Percentiles rank a stretch among this genome's conserved stretches.
Conservation (phyloP, 2,797 vertebrate genomes). For the Spondyliosoma cantharus region DNA sequence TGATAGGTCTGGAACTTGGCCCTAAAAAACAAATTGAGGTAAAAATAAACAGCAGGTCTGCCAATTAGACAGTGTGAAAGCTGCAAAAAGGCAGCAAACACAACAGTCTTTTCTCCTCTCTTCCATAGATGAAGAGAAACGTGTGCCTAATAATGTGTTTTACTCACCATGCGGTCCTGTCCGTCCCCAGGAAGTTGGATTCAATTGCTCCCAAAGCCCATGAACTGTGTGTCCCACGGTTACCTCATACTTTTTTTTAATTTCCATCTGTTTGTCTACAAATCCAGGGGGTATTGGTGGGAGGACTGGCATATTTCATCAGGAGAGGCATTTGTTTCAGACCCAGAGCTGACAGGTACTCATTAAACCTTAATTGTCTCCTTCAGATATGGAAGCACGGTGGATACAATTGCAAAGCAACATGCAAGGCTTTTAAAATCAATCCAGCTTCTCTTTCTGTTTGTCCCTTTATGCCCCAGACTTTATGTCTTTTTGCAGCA, state of each 20-base stretch:
- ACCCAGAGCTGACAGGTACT: constrained; percentile 21
- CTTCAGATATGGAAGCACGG: background rate
- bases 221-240: background rate
- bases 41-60: background rate
- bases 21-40: background rate
- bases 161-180: background rate
- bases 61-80: background rate
- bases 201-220: background rate
- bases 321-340: background rate
- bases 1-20: background rate
- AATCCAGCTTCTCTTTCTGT: background rate
- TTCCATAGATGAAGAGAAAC: background rate
- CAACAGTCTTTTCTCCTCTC: background rate
- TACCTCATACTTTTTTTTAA: background rate
- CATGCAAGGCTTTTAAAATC: background rate
- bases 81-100: background rate
- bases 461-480: background rate
- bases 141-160: background rate
- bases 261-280: constrained; percentile 10
- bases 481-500: background rate
- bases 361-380: constrained; percentile 17
- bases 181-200: background rate
- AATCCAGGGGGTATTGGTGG: background rate
- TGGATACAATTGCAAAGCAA: background rate
- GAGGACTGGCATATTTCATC: background rate